Conservation (phyloP, 2,797 vertebrate genomes). For the Gymnothorax reevesii region DNA sequence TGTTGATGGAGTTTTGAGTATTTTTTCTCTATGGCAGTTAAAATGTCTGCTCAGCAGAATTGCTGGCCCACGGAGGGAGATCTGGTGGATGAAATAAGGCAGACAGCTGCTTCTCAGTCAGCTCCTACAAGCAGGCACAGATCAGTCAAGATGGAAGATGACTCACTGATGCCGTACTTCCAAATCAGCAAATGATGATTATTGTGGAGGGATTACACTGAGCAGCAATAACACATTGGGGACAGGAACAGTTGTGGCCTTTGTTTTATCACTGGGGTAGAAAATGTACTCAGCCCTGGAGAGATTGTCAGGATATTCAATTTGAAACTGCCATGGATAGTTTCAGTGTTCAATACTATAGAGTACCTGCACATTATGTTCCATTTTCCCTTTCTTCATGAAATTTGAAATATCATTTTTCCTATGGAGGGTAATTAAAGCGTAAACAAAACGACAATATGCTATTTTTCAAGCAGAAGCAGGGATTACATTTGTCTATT, state of each 20-base stretch:
- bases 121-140: conserved; percentile 1
- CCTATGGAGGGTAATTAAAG: neutral
- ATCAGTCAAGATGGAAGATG: conserved; percentile 36
- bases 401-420: neutral
- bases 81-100: conserved; percentile 33
- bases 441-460: neutral
- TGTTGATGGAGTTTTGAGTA: neutral
- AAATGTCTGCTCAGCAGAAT: neutral
- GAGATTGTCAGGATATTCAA: neutral
- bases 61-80: conserved; percentile 9
- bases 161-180: conserved; percentile 20
- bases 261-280: neutral
- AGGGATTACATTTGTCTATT: neutral
- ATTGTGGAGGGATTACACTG: conserved; percentile 33
- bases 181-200: conserved; percentile 34
- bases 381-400: neutral
- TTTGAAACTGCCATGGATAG: neutral
- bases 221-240: neutral
- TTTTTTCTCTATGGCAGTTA: neutral
- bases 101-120: conserved; percentile 38
- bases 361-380: neutral
- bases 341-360: neutral
- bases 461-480: neutral
- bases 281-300: neutral
- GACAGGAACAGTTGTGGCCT: neutral